phyloP scores from a whole-genome alignment of 1,140 invertebrate species.

The Physella acuta region DNA sequence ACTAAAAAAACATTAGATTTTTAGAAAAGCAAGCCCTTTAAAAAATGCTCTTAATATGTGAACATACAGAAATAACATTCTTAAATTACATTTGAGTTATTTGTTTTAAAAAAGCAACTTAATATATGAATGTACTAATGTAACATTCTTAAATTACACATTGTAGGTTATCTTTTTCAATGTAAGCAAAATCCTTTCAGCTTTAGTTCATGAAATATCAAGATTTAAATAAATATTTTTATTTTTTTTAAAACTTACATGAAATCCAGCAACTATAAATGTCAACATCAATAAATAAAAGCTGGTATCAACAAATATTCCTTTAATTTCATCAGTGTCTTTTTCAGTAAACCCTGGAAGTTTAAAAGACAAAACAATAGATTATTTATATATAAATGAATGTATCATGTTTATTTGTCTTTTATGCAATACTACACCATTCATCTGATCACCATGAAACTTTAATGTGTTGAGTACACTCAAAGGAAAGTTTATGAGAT shows the following conservation, averaged over 20 bases:
- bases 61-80: background rate
- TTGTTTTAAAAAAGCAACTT: background rate
- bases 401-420: too few relatives aligned
- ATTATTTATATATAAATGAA: too few relatives aligned
- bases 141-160: background rate
- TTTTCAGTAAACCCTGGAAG: constrained; percentile 82
- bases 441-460: too few relatives aligned
- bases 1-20: too few relatives aligned
- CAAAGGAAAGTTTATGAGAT: too few relatives aligned
- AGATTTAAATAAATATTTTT: background rate
- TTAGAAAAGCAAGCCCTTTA: too few relatives aligned
- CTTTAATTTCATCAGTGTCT: constrained; percentile 95
- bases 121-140: background rate
- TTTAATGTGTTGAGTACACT: too few relatives aligned
- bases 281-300: constrained; percentile 88
- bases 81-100: background rate
- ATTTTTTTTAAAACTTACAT: constrained; percentile 72
- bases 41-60: too few relatives aligned
- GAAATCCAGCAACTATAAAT: constrained; percentile 86
- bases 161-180: background rate
- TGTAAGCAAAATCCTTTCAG: background rate
- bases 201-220: background rate
- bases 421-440: too few relatives aligned
- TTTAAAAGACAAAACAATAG: constrained; percentile 6
- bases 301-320: constrained; percentile 94